Percentiles rank a stretch among this genome's conserved stretches.
Conservation (phyloP, 1,140 invertebrate genomes). For the Zelostemma sp. region DNA sequence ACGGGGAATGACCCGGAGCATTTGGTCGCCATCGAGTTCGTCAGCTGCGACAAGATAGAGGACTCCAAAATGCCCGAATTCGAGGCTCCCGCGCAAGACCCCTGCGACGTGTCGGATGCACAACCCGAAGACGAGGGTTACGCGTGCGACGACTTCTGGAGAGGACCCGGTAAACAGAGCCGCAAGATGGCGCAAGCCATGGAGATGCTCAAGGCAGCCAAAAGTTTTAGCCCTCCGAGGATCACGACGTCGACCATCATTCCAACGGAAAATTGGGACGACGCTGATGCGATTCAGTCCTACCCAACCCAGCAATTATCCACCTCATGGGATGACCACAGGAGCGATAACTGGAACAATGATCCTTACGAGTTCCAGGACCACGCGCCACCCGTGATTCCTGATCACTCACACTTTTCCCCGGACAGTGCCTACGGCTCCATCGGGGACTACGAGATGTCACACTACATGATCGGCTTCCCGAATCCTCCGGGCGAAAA, state of each 20-base stretch:
- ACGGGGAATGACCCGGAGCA: too few relatives aligned
- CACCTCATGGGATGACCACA: too few relatives aligned
- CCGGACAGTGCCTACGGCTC: slow-evolving; percentile 35
- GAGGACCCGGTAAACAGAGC: too few relatives aligned
- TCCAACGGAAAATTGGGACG: neutral
- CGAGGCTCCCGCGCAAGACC: neutral
- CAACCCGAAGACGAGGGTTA: too few relatives aligned
- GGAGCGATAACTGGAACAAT: slow-evolving; percentile 3
- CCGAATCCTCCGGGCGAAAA: slow-evolving; percentile 63
- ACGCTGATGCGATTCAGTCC: neutral
- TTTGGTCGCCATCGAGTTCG: slow-evolving; percentile 3
- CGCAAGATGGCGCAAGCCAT: too few relatives aligned
- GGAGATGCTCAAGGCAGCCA: neutral
- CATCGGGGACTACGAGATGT: slow-evolving; percentile 39
- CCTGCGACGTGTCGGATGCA: neutral
- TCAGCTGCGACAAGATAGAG: slow-evolving; percentile 5
- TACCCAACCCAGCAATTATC: too few relatives aligned
- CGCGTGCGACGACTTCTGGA: too few relatives aligned
- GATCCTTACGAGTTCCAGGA: neutral
- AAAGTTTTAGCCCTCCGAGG: neutral
- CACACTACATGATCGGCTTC: slow-evolving; percentile 55
- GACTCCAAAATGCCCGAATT: neutral
- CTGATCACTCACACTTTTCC: slow-evolving; percentile 33
- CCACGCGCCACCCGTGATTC: slow-evolving; percentile 17
- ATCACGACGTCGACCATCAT: neutral